These are phyloP conservation scores for Ptychobarbus kaznakovi DNA, from an alignment of 2,797 vertebrate genomes.

Conservation along the genomic window DNA sequence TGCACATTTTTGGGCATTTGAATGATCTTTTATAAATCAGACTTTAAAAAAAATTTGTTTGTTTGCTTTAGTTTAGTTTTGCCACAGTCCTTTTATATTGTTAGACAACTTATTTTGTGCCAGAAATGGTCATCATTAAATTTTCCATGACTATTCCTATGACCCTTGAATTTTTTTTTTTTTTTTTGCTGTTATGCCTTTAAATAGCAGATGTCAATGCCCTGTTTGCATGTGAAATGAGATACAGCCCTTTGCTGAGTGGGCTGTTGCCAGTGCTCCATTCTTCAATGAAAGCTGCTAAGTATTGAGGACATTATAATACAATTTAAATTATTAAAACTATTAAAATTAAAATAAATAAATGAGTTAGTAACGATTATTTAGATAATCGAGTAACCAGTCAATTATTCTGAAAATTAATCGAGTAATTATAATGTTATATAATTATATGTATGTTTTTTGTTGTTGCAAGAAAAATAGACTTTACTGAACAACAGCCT, in stretches of 20 bases:
- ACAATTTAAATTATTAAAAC: background rate
- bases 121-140: background rate
- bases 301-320: background rate
- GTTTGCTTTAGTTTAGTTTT: background rate
- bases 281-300: background rate
- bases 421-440: background rate
- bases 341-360: background rate
- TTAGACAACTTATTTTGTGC: background rate
- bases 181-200: background rate
- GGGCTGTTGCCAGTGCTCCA: background rate
- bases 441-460: no score
- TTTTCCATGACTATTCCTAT: background rate
- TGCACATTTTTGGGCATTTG: background rate
- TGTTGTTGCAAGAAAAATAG: background rate
- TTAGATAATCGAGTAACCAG: background rate
- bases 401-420: background rate
- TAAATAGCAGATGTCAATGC: background rate
- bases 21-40: background rate
- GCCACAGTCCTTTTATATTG: background rate
- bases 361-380: background rate
- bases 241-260: background rate
- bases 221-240: constrained; percentile 1
- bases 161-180: background rate
- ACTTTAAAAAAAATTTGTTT: background rate
- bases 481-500: background rate